A percentile compares a stretch with the other conserved stretches of the same genome.
Evolutionary conservation across 1,140 invertebrate genomes (phyloP).

Genomic region (Sinonovacula constricta): DNA sequence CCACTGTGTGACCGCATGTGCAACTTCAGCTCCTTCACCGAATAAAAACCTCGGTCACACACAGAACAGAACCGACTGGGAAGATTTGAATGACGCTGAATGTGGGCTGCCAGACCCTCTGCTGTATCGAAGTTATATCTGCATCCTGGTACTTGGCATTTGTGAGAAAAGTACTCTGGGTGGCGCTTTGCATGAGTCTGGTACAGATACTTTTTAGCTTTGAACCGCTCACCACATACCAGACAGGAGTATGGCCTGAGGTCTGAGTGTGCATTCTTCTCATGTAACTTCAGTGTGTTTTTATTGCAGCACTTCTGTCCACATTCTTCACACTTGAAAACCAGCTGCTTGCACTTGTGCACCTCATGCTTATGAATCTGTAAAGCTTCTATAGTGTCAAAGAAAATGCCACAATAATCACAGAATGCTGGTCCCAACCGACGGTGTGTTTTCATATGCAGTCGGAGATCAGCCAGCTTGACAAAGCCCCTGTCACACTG

Average conservation of each 20-base stretch:
- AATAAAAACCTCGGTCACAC: conserved; percentile 44
- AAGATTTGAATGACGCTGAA: conserved; percentile 29
- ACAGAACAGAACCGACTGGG: conserved; percentile 29
- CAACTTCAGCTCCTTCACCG: conserved; percentile 13
- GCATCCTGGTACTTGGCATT: conserved; percentile 36
- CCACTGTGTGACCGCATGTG: conserved; percentile 80
- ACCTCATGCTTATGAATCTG: conserved; percentile 82
- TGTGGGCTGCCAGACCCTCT: conserved; percentile 21
- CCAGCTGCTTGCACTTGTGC: background rate
- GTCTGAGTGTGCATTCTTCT: conserved; percentile 34
- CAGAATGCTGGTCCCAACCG: conserved; percentile 97
- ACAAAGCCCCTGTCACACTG: conserved; percentile 91
- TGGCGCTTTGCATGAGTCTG: conserved; percentile 41
- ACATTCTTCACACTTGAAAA: conserved; percentile 39
- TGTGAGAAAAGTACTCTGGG: conserved; percentile 17
- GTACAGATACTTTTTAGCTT: conserved; percentile 35
- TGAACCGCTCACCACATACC: conserved; percentile 48
- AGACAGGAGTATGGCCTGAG: conserved; percentile 46
- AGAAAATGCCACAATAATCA: conserved; percentile 91
- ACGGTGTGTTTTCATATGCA: conserved; percentile 94
- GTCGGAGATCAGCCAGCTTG: conserved; percentile 93
- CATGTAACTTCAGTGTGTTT: conserved; percentile 18
- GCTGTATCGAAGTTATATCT: conserved; percentile 24
- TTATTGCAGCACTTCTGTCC: conserved; percentile 10
- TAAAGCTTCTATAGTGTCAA: conserved; percentile 91